These are phyloP conservation scores for Carpatolechia fugitivella DNA, from an alignment of 2,888 invertebrate genomes.

Conservation along the genomic window DNA sequence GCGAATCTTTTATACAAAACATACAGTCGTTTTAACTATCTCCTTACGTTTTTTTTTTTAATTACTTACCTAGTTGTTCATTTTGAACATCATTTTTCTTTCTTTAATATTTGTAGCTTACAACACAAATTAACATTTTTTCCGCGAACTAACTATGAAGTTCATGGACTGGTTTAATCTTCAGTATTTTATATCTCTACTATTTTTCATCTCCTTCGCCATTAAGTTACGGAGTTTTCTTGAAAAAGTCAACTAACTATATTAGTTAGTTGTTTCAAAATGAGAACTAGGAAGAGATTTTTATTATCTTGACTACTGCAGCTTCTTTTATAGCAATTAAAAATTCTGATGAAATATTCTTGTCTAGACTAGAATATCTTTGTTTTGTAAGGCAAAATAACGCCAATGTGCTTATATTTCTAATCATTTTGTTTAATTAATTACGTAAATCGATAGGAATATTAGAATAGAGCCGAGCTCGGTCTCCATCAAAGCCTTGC, in stretches of 20 bases:
- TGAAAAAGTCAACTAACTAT: neutral
- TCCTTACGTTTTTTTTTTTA: neutral
- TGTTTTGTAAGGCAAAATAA: too few relatives aligned
- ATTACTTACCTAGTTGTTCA: neutral
- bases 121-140: conserved; percentile 3
- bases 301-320: too few relatives aligned
- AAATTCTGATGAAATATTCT: too few relatives aligned
- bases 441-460: conserved; percentile 8
- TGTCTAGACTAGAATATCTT: too few relatives aligned
- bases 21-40: neutral
- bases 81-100: neutral
- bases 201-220: neutral
- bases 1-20: neutral
- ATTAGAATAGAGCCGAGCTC: conserved; percentile 36
- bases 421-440: neutral
- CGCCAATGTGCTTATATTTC: too few relatives aligned
- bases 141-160: conserved; percentile 3
- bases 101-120: neutral
- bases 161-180: conserved; percentile 9
- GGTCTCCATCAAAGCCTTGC: conserved; percentile 39
- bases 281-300: neutral
- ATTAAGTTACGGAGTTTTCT: neutral
- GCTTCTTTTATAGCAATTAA: too few relatives aligned
- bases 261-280: neutral
- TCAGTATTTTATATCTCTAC: neutral